Conservation (phyloP, 2,888 invertebrate genomes). For the Xestia rhomboidea region DNA sequence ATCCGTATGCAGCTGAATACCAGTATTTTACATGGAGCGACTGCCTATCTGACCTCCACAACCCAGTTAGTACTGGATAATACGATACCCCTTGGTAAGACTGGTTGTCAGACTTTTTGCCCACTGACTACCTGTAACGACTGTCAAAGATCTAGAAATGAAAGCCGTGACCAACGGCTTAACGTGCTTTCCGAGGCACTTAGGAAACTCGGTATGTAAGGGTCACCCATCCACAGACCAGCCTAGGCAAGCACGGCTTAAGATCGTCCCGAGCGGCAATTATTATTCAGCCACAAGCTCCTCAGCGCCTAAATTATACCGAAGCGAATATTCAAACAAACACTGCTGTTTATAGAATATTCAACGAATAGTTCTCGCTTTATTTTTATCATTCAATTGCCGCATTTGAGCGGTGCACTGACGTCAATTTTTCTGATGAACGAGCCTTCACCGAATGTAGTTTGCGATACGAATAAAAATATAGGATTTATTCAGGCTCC, state of each 20-base stretch:
- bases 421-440: background rate
- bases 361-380: constrained; percentile 10
- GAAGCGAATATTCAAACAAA: constrained; percentile 7
- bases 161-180: background rate
- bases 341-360: constrained; percentile 1
- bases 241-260: too few species aligned
- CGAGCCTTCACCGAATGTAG: background rate
- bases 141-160: background rate
- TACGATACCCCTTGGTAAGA: background rate
- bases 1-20: too few species aligned
- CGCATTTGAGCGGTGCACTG: background rate
- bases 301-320: too few species aligned
- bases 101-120: background rate
- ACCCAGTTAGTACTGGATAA: background rate
- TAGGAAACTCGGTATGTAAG: too few species aligned
- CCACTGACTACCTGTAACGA: background rate
- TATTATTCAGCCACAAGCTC: too few species aligned
- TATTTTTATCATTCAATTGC: constrained; percentile 33
- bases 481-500: background rate
- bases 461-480: background rate
- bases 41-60: background rate
- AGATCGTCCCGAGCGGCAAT: too few species aligned
- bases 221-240: too few species aligned
- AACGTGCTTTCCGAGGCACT: too few species aligned
- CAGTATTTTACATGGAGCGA: too few species aligned